These are phyloP conservation scores for Ophiothrix spiculata DNA, from an alignment of 35 echinoderm and acorn worm genomes.

Conservation along the genomic window DNA sequence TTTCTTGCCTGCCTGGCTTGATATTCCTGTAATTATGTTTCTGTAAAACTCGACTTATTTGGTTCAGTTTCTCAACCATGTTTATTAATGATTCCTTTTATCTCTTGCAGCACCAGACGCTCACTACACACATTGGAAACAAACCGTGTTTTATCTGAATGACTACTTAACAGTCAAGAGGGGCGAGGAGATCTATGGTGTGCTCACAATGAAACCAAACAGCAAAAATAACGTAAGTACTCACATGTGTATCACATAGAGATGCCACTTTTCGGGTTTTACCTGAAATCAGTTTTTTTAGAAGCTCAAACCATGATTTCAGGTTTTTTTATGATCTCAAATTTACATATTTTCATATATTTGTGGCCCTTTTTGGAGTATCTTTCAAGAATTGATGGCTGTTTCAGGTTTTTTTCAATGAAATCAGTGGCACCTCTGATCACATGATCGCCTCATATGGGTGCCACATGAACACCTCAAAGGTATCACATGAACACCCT, in stretches of 20 bases:
- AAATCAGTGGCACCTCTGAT: too few relatives aligned
- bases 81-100: neutral
- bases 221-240: conserved; percentile 86
- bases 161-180: conserved; percentile 93
- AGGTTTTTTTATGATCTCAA: too few relatives aligned
- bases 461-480: conserved; percentile 78
- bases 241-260: conserved; percentile 38
- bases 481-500: too few relatives aligned
- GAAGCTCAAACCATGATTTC: too few relatives aligned
- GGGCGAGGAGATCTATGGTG: conserved; percentile 84
- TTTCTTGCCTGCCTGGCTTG: neutral
- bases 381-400: too few relatives aligned
- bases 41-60: neutral
- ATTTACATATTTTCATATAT: too few relatives aligned
- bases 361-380: too few relatives aligned
- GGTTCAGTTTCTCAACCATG: neutral
- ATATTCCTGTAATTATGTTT: neutral
- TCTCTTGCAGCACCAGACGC: conserved; percentile 69
- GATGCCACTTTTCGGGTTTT: conserved; percentile 83
- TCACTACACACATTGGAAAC: conserved; percentile 98
- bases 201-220: conserved; percentile 91
- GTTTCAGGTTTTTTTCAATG: too few relatives aligned
- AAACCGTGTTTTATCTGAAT: conserved; percentile 91
- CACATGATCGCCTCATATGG: conserved; percentile 93
- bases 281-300: too few relatives aligned